These are phyloP conservation scores for Aselliscus stoliczkanus DNA, from an alignment of 2,797 vertebrate species.

Conservation along the genomic window DNA sequence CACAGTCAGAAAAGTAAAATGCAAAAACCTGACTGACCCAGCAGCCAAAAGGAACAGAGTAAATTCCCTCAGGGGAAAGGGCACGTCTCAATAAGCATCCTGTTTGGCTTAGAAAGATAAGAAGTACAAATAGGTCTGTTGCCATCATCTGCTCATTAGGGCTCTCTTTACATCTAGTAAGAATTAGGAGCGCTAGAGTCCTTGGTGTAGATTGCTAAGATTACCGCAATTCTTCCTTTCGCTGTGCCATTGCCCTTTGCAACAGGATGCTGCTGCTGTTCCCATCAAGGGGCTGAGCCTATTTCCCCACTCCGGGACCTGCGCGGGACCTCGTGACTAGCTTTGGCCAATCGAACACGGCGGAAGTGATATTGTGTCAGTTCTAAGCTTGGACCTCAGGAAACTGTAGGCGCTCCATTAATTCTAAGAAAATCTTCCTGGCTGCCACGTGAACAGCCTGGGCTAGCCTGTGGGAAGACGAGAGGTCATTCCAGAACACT, in stretches of 20 bases:
- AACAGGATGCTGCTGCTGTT: no score
- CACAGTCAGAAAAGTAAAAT: not conserved
- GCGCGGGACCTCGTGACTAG: not conserved
- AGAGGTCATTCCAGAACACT: not conserved
- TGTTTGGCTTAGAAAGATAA: not conserved
- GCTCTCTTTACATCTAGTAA: not conserved
- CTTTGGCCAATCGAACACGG: not conserved
- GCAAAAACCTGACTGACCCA: not conserved
- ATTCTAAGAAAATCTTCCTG: not conserved
- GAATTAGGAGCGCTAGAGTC: not conserved
- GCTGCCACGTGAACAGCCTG: not conserved
- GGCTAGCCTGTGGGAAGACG: not conserved
- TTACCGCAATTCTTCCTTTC: not conserved
- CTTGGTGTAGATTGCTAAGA: not conserved
- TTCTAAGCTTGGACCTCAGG: not conserved
- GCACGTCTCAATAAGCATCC: not conserved
- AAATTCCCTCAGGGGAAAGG: not conserved
- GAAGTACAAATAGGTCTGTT: not conserved
- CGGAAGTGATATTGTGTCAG: not conserved
- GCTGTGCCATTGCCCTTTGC: not conserved
- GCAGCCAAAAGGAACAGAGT: not conserved
- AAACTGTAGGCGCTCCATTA: not conserved
- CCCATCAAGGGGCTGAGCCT: not conserved
- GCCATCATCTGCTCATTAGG: not conserved
- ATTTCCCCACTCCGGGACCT: not conserved